Evolutionary conservation across 2,888 invertebrate species (phyloP).

Genomic region (Isotomurus palustris): DNA sequence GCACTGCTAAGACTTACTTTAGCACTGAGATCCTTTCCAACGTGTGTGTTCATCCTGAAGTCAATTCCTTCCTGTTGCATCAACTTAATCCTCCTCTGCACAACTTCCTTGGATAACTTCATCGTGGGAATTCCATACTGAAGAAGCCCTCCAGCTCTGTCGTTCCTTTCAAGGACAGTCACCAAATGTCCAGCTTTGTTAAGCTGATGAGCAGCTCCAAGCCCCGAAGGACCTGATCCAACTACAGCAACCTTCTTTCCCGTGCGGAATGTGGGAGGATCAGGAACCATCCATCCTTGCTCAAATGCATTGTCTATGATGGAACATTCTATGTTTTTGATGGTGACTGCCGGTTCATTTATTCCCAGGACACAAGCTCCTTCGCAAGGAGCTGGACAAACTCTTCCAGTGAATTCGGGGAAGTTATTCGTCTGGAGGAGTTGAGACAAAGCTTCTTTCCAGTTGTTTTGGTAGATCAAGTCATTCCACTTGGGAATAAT

Average conservation of each 20-base stretch:
- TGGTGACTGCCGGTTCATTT: slow-evolving; percentile 93
- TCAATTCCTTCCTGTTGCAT: slow-evolving; percentile 82
- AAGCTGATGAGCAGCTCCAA: slow-evolving; percentile 94
- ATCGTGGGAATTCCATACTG: slow-evolving; percentile 99
- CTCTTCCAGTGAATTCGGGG: slow-evolving; percentile 94
- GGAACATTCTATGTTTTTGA: slow-evolving; percentile 98
- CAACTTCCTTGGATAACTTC: slow-evolving; percentile 93
- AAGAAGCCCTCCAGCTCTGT: slow-evolving; percentile 86
- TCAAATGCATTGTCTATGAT: slow-evolving; percentile 98
- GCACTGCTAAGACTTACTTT: slow-evolving; percentile 52
- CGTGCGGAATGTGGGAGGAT: slow-evolving; percentile 65
- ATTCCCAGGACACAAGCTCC: slow-evolving; percentile 96
- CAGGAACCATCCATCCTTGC: slow-evolving; percentile 86
- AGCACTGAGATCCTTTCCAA: slow-evolving; percentile 85
- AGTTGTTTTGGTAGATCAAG: slow-evolving; percentile 86
- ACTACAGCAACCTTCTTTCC: slow-evolving; percentile 82
- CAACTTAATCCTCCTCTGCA: slow-evolving; percentile 79
- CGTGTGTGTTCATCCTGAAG: slow-evolving; percentile 83
- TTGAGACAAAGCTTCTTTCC: slow-evolving; percentile 89
- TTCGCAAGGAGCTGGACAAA: slow-evolving; percentile 96
- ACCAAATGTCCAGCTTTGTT: slow-evolving; percentile 96
- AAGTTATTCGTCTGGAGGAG: slow-evolving; percentile 97
- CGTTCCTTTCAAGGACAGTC: slow-evolving; percentile 94
- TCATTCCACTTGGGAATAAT: slow-evolving; percentile 99
- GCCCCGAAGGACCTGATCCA: slow-evolving; percentile 88